phyloP scores from a whole-genome alignment of 2,113 vertebrate species.

The human (Homo sapiens) region GRCh38 chr3:126029501-126030000 shows the following conservation, averaged over 20 bases:
- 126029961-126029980: background rate
- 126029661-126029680: background rate
- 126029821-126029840: background rate
- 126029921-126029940: background rate
- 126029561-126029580: no score
- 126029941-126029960: background rate
- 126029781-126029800: background rate
- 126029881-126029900: background rate
- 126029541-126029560: no score
- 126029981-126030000: background rate
- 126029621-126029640: background rate
- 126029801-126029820: background rate
- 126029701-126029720: background rate
- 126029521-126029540: no score
- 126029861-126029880: background rate
- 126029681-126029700: background rate
- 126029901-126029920: background rate
- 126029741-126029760: background rate
- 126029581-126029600: background rate
- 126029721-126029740: background rate
- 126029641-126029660: background rate
- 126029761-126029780: background rate
- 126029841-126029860: background rate
- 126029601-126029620: background rate
- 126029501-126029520: no score